Conservation (phyloP, 2,797 vertebrate species). For the Chrysocyon brachyurus region DNA sequence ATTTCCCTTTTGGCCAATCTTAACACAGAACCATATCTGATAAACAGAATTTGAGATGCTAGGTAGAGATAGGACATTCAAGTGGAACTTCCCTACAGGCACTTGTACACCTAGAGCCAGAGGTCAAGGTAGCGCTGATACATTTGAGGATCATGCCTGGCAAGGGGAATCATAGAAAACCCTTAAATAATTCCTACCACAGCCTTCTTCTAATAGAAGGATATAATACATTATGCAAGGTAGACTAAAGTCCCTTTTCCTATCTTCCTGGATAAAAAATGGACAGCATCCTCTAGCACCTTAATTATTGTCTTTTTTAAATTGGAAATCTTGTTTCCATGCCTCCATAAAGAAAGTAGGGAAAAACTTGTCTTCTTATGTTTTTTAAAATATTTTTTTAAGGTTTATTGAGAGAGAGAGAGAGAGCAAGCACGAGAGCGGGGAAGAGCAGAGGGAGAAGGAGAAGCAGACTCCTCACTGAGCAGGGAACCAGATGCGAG, state of each 20-base stretch:
- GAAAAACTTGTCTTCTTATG: neutral
- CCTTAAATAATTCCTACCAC: slow-evolving; percentile 50
- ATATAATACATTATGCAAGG: neutral
- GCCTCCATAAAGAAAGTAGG: neutral
- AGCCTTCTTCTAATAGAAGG: neutral
- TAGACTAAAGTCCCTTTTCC: slow-evolving; percentile 2
- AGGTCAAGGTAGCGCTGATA: neutral
- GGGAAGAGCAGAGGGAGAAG: too few relatives aligned
- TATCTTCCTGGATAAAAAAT: neutral
- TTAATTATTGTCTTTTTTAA: neutral
- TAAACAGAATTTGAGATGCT: neutral
- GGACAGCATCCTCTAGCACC: neutral
- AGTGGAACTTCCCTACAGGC: neutral
- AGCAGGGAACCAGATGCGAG: too few relatives aligned
- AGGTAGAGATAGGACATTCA: neutral
- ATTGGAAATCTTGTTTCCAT: neutral
- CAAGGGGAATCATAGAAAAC: neutral
- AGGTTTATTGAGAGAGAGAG: too few relatives aligned
- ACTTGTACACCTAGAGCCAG: neutral
- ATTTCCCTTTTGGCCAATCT: neutral
- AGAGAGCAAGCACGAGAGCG: too few relatives aligned
- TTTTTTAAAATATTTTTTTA: too few relatives aligned
- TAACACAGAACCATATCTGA: neutral
- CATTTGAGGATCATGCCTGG: neutral
- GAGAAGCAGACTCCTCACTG: too few relatives aligned